Evolutionary conservation across 2,888 invertebrate genomes (phyloP), one percentile per base, ranked within the genome.

Genomic region (Gymnosoma rotundatum): DNA sequence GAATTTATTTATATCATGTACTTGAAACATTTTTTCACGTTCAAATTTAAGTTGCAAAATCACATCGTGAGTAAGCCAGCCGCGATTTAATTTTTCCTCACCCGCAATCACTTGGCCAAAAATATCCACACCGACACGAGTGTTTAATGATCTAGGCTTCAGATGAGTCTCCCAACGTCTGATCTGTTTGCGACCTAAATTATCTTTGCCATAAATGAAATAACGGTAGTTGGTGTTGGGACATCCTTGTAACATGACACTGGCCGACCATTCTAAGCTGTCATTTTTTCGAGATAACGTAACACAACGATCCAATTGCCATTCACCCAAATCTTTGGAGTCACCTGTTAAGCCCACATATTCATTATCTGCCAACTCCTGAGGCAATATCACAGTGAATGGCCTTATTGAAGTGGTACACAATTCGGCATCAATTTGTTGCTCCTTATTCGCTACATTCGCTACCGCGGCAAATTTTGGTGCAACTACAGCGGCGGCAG

Each of bases 1-100:
- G 94, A 95, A 93, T 87, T 95, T 94, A 69, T 91, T 89, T 1
- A 90, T 89, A 60, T 90, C 89, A 25, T 88, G 88, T 14, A 90
- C 90, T 42, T 90, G 89, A 80, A 98, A 94, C 61, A 97, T 96
- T 90, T 95, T 95, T 88, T 96, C 95, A 87, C 95, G 94, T 32
- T 88, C 90, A 88, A 97, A 94, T 91, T 97, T 97, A 85, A 98
- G 94, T 91, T 98, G 97, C 61, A 98, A 93, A 73, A 96, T 94
- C 10, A 87, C 87, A 91, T 97, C 97, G 54, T 96, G 96, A 16
- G 89, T 91, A 21, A 98, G 93, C 98, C 98, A 98, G n/a, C 98
- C 98, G 87, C 94, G 94, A 89, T 95, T 95, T n/a, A 96, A 92
- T 86, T 90, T 89, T 16, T 82, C 63, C 32, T 88, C 87, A 3